Evolutionary conservation across 2,797 vertebrate genomes (phyloP).

Genomic region (Crossoptilon crossoptilon): DNA sequence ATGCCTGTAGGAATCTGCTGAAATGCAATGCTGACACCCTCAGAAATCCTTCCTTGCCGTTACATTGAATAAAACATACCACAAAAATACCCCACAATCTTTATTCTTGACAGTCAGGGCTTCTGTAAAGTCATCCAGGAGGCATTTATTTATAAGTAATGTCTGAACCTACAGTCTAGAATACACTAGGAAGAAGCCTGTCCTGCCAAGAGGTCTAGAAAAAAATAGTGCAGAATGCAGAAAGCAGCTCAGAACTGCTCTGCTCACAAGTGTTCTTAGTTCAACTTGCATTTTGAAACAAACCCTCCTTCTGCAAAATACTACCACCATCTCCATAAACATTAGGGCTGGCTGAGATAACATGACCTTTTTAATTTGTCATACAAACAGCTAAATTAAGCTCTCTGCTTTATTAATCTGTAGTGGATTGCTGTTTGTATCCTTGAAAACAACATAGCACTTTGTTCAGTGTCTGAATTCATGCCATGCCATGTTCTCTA

Average conservation of each 20-base stretch:
- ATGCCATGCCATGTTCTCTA: neutral
- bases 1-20: neutral
- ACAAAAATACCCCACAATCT: accelerated
- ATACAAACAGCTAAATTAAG: neutral
- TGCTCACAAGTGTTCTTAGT: neutral
- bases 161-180: neutral
- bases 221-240: neutral
- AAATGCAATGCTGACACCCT: neutral
- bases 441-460: neutral
- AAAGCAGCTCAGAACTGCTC: neutral
- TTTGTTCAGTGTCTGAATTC: neutral
- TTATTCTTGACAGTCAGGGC: neutral
- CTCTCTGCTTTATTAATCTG: neutral
- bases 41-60: neutral
- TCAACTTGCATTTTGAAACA: neutral
- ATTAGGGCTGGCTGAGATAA: neutral
- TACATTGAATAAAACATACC: neutral
- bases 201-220: neutral
- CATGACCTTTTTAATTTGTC: neutral
- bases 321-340: neutral
- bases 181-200: neutral
- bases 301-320: neutral
- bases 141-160: neutral
- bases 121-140: neutral
- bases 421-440: neutral